Percentiles rank a stretch among this genome's conserved stretches.
Evolutionary conservation across 2,888 invertebrate species (phyloP).

Genomic region (Adelphocoris suturalis): DNA sequence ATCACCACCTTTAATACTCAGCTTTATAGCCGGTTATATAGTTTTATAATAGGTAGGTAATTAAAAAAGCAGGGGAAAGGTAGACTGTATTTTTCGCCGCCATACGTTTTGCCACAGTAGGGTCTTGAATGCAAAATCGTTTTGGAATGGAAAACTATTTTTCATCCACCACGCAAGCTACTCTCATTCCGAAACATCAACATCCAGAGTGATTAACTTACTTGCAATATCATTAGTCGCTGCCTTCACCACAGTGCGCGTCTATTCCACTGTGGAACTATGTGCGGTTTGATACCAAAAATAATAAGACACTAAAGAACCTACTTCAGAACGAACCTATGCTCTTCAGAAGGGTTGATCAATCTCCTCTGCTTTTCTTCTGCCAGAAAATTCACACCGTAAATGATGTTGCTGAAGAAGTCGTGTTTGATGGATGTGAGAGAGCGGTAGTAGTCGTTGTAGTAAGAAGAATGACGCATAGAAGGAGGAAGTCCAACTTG

Average conservation of each 20-base stretch:
- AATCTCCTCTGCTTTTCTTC: conserved; percentile 79
- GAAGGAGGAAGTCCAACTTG: conserved; percentile 80
- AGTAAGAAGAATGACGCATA: conserved; percentile 77
- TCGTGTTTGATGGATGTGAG: conserved; percentile 80
- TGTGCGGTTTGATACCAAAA: not conserved
- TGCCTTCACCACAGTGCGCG: not conserved
- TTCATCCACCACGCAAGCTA: too few relatives aligned
- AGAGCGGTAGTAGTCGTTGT: conserved; percentile 79
- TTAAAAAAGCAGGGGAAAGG: too few relatives aligned
- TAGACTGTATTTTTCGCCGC: too few relatives aligned
- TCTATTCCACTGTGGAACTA: conserved; percentile 10
- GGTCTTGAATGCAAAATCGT: too few relatives aligned
- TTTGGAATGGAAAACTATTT: too few relatives aligned
- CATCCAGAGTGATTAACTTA: too few relatives aligned
- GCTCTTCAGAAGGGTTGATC: conserved; percentile 78
- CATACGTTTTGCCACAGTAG: too few relatives aligned
- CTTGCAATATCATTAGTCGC: not conserved
- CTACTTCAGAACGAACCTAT: conserved; percentile 76
- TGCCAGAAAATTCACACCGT: conserved; percentile 79
- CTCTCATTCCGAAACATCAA: too few relatives aligned
- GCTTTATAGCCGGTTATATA: too few relatives aligned
- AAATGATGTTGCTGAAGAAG: conserved; percentile 80
- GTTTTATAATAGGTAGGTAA: too few relatives aligned
- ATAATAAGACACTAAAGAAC: not conserved
- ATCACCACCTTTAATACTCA: too few relatives aligned